Percentiles rank a stretch among this genome's conserved stretches.
Conservation (phyloP, 2,888 invertebrate genomes). For the Nowickia ferox region DNA sequence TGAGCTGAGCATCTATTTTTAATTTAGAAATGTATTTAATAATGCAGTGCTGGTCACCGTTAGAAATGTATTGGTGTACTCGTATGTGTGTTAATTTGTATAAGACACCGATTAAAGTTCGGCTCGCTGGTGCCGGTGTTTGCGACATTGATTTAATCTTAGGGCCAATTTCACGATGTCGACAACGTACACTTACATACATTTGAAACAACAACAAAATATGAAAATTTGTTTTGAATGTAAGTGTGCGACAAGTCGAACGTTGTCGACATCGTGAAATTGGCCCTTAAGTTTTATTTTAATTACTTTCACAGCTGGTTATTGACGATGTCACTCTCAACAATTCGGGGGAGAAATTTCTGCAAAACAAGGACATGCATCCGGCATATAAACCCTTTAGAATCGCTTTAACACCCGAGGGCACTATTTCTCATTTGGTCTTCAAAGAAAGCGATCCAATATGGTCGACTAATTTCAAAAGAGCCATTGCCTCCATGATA, state of each 20-base stretch:
- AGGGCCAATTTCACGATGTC: no score
- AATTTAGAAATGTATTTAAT: no score
- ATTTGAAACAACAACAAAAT: no score
- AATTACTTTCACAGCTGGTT: slow-evolving; percentile 77
- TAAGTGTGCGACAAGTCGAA: no score
- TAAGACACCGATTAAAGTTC: no score
- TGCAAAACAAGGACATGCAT: slow-evolving; percentile 83
- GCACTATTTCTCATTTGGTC: slow-evolving; percentile 80
- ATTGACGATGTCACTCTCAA: slow-evolving; percentile 82
- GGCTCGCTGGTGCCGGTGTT: background rate
- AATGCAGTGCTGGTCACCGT: no score
- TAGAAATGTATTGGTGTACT: no score
- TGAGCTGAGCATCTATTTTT: no score
- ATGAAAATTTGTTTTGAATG: no score
- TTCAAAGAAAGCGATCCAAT: slow-evolving; percentile 84
- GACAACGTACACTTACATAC: no score
- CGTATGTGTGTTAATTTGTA: no score
- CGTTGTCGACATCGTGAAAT: no score
- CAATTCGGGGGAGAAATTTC: slow-evolving; percentile 82
- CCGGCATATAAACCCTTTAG: slow-evolving; percentile 83
- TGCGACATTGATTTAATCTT: background rate
- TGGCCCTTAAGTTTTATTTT: background rate
- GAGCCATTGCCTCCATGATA: slow-evolving; percentile 87
- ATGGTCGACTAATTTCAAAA: slow-evolving; percentile 88
- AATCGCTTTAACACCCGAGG: slow-evolving; percentile 80